These are phyloP conservation scores for Eristalinus sepulchralis DNA, from an alignment of 2,888 invertebrate genomes.

Conservation along the genomic window DNA sequence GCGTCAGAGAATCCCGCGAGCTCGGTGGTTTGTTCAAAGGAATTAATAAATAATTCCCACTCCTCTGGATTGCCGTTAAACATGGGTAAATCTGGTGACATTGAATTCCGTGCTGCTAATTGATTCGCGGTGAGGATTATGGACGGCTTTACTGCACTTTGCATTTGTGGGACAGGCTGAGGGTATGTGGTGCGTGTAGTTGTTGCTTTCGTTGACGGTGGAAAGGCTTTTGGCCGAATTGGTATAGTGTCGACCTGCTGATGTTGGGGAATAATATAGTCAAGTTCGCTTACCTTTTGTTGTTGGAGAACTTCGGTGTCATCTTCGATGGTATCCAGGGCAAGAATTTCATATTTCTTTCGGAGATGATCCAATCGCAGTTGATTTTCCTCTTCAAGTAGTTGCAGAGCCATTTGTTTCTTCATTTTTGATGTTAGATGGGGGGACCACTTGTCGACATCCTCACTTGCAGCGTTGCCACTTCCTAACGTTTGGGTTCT, in stretches of 20 bases:
- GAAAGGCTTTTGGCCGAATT: background rate
- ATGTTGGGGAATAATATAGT: background rate
- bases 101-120: conserved; percentile 11
- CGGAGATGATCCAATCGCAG: conserved; percentile 1
- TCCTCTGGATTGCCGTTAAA: conserved; percentile 23
- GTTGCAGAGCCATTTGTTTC: background rate
- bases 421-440: background rate
- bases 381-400: conserved; percentile 18
- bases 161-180: too few species aligned
- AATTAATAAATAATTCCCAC: conserved; percentile 24
- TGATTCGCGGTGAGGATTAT: background rate
- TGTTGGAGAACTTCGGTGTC: background rate
- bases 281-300: background rate
- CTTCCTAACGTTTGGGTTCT: background rate
- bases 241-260: background rate
- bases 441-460: background rate
- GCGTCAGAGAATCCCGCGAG: conserved; percentile 9
- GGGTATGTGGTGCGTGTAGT: too few species aligned
- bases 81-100: conserved; percentile 1
- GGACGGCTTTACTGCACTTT: too few species aligned
- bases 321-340: background rate
- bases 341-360: conserved; percentile 16
- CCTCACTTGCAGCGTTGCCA: background rate
- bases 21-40: conserved; percentile 23
- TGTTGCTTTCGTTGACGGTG: background rate